Conservation (phyloP, 2,113 vertebrate species). For the Ophthalmolycus amberensis region DNA sequence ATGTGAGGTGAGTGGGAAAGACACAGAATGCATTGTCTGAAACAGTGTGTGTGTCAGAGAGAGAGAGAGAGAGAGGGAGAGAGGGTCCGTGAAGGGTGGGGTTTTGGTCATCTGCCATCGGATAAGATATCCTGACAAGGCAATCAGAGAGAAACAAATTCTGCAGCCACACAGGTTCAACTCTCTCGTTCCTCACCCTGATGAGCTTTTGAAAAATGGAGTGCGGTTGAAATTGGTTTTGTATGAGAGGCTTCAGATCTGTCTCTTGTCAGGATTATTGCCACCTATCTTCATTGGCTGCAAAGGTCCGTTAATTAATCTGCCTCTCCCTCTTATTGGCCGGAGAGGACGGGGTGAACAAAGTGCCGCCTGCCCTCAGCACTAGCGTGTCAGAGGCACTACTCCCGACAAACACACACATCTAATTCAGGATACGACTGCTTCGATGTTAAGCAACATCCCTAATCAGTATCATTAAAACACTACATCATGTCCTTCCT, state of each 20-base stretch:
- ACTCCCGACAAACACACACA: constrained; percentile 62
- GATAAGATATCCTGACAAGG: constrained; percentile 85
- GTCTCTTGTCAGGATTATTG: constrained; percentile 83
- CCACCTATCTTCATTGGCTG: constrained; percentile 86
- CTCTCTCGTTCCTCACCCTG: constrained; percentile 81
- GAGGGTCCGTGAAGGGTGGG: constrained; percentile 69
- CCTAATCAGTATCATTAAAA: constrained; percentile 62
- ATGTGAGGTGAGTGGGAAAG: neutral
- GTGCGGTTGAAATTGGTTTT: constrained; percentile 82
- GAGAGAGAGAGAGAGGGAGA: constrained; percentile 32
- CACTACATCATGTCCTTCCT: constrained; percentile 58
- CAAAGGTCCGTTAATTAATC: constrained; percentile 84
- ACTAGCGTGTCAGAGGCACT: constrained; percentile 39
- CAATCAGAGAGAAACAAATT: constrained; percentile 85
- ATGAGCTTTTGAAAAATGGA: constrained; percentile 86
- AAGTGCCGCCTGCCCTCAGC: constrained; percentile 30
- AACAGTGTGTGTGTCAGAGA: neutral
- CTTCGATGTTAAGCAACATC: constrained; percentile 40
- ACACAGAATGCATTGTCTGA: constrained; percentile 2
- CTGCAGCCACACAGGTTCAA: constrained; percentile 75
- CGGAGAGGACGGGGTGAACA: constrained; percentile 47
- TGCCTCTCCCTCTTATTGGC: constrained; percentile 70
- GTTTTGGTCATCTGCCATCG: constrained; percentile 80
- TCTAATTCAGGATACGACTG: constrained; percentile 42
- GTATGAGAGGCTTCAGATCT: constrained; percentile 82